Percentiles rank a stretch among this genome's conserved stretches.
These are phyloP conservation scores for Drosophila punjabiensis DNA, from an alignment of 1,140 invertebrate species.

Conservation along the genomic window DNA sequence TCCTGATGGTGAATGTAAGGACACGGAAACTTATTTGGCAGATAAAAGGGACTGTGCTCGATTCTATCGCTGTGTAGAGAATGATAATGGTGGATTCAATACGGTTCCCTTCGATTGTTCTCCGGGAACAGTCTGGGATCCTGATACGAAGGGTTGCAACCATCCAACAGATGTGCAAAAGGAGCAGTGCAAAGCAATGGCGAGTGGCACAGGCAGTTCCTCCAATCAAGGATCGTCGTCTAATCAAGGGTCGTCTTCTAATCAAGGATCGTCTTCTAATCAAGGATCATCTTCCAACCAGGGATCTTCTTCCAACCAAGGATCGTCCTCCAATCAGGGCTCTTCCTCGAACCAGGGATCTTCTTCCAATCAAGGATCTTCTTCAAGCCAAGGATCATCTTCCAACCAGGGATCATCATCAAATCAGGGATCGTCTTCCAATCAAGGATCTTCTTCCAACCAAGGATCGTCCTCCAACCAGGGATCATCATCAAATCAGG, in stretches of 20 bases:
- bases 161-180: conserved; percentile 87
- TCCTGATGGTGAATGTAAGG: conserved; percentile 86
- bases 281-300: conserved; percentile 54
- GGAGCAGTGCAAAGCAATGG: conserved; percentile 87
- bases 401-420: conserved; percentile 47
- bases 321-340: not conserved
- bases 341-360: not conserved
- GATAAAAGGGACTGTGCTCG: conserved; percentile 86
- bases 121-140: conserved; percentile 87
- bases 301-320: not conserved
- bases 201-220: conserved; percentile 41
- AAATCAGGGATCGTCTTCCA: conserved; percentile 30
- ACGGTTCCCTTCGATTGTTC: conserved; percentile 88
- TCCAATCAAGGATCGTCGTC: conserved; percentile 51
- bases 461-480: conserved; percentile 39
- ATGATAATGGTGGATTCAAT: conserved; percentile 86
- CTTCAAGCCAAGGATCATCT: conserved; percentile 49
- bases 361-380: not conserved
- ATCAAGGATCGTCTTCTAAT: conserved; percentile 28
- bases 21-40: conserved; percentile 87
- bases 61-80: conserved; percentile 89
- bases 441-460: conserved; percentile 42
- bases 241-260: conserved; percentile 42
- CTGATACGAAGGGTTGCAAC: conserved; percentile 85
- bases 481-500: conserved; percentile 1